Conservation (phyloP, 2,113 vertebrate genomes). For the Aramus guarauna region DNA sequence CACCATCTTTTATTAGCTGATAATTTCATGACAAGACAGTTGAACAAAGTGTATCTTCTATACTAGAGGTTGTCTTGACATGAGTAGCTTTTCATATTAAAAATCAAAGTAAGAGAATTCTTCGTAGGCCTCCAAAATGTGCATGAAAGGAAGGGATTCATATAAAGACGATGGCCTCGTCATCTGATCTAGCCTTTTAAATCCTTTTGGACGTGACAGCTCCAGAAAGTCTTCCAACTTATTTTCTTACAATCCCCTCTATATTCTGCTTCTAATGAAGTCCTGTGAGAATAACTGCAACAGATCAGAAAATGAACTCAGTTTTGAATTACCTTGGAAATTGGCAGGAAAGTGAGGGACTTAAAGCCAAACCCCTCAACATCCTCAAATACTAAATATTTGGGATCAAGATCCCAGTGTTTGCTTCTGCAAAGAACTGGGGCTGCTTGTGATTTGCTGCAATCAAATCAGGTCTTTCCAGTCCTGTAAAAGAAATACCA, state of each 20-base stretch:
- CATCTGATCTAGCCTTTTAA: constrained; percentile 32
- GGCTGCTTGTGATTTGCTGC: not conserved
- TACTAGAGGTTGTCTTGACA: not conserved
- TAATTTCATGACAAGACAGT: not conserved
- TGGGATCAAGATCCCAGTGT: not conserved
- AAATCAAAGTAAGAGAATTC: not conserved
- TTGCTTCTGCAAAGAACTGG: not conserved
- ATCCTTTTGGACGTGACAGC: not conserved
- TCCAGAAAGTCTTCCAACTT: not conserved
- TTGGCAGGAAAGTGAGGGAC: not conserved
- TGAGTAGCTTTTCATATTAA: not conserved
- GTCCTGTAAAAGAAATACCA: not conserved
- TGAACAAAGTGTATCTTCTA: not conserved
- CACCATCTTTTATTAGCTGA: not conserved
- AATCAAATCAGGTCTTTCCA: not conserved
- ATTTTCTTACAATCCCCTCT: not conserved
- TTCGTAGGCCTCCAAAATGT: not conserved
- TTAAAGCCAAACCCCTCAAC: constrained; percentile 5
- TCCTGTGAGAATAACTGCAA: not conserved
- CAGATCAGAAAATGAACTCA: constrained; percentile 12
- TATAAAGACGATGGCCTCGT: not conserved
- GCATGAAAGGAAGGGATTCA: not conserved
- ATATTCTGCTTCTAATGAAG: not conserved
- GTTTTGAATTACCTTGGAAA: constrained; percentile 16
- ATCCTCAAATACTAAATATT: not conserved